Base-by-base conservation (phyloP, 2,113 vertebrate genomes). In the Datnioides undecimradiatus region DNA sequence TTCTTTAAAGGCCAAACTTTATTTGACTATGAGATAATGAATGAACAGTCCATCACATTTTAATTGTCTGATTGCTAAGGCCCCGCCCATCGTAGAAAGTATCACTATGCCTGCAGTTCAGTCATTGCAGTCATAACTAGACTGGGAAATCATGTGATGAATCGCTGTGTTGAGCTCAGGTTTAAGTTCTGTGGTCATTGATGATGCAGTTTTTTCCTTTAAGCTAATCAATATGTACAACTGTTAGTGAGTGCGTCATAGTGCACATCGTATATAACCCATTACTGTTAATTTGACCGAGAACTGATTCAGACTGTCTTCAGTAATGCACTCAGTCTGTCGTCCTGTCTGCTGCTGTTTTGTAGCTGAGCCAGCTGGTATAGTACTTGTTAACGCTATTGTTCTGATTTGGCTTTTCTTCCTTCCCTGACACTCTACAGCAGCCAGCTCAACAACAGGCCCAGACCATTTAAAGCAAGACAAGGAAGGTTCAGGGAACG, bases 401-500 rank as follows among this genome's bases (percentile, higher is more conserved):
- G 3, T 19, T 36, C n/a, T 72, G 41, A 27, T 66, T 45, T 63
- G 9, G 2, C 48, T 84, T 52, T 67, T 27, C 1, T 63, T 29
- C 63, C 5, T 52, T n/a, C n/a, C n/a, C n/a, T n/a, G n/a, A n/a
- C 7, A 10, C 21, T 51, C 73, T 84, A 80, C 94, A 97, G 96
- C 96, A 93, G 95, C 96, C 57, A 97, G 95, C 91, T 97, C 96
- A 79, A 97, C 96, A 67, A 97, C 96, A 74, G 97, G 96, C 85
- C 96, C 95, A 0, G 97, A 98, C 69, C 93, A 96, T 59, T 88
- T 92, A 88, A 94, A 94, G 82, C 95, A 73, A 95, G 97, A 97
- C 87, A 94, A 94, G 74, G 96, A 97, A 48, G 64, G 25, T 84
- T 93, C 78, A 83, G 95, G 84, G 43, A 88, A 14, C 67, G 82